phyloP scores from a whole-genome alignment of 1,140 invertebrate species.

The Drosophila lacteicornis region DNA sequence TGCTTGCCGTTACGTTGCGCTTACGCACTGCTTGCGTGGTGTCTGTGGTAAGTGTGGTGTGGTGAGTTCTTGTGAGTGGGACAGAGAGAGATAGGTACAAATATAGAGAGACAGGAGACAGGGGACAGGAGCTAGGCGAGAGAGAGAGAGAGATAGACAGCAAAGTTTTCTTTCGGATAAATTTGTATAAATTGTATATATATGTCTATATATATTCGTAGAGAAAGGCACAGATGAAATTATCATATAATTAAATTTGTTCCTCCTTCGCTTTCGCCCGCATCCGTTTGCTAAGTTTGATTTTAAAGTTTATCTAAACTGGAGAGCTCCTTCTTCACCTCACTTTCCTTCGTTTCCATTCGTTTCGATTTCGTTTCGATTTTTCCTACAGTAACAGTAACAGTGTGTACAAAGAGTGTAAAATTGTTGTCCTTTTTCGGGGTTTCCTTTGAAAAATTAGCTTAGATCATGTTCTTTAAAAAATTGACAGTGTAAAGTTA shows the following conservation, averaged over 20 bases:
- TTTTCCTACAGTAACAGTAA: conserved; percentile 29
- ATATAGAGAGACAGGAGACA: conserved; percentile 4
- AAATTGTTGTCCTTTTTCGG: conserved; percentile 48
- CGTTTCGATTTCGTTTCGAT: conserved; percentile 7
- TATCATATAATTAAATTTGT: conserved; percentile 75
- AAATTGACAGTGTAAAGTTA: conserved; percentile 76
- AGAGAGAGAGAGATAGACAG: conserved; percentile 7
- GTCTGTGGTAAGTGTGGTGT: conserved; percentile 14
- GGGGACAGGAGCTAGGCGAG: conserved; percentile 7
- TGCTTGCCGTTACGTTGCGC: conserved; percentile 4
- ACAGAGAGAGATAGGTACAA: conserved; percentile 14
- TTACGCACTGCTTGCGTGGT: conserved; percentile 30
- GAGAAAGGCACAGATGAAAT: conserved; percentile 83
- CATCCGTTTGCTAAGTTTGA: conserved; percentile 63
- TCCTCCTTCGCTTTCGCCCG: conserved; percentile 30
- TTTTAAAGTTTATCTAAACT: conserved; percentile 80
- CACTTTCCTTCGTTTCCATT: not conserved
- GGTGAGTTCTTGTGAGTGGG: conserved; percentile 12
- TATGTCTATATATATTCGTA: conserved; percentile 61
- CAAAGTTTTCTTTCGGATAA: conserved; percentile 16
- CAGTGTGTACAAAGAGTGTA: conserved; percentile 76
- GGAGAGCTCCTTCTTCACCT: conserved; percentile 29
- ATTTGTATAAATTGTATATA: conserved; percentile 52
- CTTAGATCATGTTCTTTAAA: conserved; percentile 61
- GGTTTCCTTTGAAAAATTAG: conserved; percentile 42